Percentiles rank a stretch among this genome's conserved stretches.
phyloP scores from a whole-genome alignment of 2,888 invertebrate species.

The Calameuta idolon region DNA sequence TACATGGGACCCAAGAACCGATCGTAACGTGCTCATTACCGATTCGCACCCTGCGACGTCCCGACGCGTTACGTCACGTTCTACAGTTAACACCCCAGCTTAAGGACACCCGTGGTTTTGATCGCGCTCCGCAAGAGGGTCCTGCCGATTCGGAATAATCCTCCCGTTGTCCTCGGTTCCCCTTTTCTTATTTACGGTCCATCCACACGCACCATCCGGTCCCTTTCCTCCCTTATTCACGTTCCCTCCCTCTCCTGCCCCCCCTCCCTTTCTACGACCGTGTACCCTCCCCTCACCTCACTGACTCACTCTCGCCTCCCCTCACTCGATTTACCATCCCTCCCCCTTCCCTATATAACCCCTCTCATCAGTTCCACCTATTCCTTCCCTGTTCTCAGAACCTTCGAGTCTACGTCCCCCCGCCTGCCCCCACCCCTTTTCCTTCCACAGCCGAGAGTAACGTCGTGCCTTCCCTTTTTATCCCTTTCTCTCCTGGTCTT shows the following conservation, averaged over 20 bases:
- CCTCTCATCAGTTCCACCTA: too few relatives aligned
- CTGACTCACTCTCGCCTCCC: slow-evolving; percentile 17
- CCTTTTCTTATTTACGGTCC: slow-evolving; percentile 38
- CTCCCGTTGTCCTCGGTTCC: slow-evolving; percentile 37
- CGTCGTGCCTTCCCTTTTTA: slow-evolving; percentile 47
- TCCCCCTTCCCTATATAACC: too few relatives aligned
- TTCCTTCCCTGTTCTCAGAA: too few relatives aligned
- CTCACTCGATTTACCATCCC: slow-evolving; percentile 2
- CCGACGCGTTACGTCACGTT: too few relatives aligned
- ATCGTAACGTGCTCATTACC: slow-evolving; percentile 41
- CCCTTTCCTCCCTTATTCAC: background rate
- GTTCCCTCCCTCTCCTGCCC: background rate
- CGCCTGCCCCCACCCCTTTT: slow-evolving; percentile 42
- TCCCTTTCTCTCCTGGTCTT: slow-evolving; percentile 24
- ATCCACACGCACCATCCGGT: background rate
- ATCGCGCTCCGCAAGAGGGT: slow-evolving; percentile 41
- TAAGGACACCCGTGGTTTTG: slow-evolving; percentile 20
- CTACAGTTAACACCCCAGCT: too few relatives aligned
- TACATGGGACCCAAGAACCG: slow-evolving; percentile 17
- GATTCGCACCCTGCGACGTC: slow-evolving; percentile 38
- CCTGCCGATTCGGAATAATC: slow-evolving; percentile 67
- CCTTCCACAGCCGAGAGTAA: slow-evolving; percentile 63
- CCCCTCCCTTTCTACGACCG: too few relatives aligned
- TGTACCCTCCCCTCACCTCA: slow-evolving; percentile 6
- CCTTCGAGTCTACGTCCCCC: background rate